These are phyloP conservation scores for Drosophila mojavensis DNA, from an alignment of 1,140 invertebrate genomes.

Conservation along the genomic window DNA sequence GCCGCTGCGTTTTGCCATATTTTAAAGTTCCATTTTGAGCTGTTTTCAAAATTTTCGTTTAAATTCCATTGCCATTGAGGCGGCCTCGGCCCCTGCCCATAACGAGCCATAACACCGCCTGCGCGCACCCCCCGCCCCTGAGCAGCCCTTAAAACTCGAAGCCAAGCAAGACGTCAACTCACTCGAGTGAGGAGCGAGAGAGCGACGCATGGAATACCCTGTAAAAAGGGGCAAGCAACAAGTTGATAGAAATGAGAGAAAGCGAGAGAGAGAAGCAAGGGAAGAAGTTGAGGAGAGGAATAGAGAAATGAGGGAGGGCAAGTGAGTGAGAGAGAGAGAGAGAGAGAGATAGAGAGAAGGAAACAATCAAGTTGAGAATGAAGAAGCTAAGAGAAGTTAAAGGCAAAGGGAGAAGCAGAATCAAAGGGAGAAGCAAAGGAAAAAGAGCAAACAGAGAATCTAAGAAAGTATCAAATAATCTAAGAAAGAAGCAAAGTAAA, in stretches of 20 bases:
- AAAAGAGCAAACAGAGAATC: too few relatives aligned
- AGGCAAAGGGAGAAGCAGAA: not conserved
- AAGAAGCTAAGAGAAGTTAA: not conserved
- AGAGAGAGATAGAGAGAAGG: too few relatives aligned
- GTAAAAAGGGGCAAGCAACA: not conserved
- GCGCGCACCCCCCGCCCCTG: not conserved
- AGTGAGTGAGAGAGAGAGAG: too few relatives aligned
- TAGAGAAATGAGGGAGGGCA: too few relatives aligned
- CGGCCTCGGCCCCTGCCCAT: not conserved
- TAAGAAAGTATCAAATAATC: too few relatives aligned
- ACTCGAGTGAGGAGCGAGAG: not conserved
- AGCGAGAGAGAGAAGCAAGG: not conserved
- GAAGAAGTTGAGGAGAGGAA: not conserved
- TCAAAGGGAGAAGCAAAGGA: too few relatives aligned
- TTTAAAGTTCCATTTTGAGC: constrained; percentile 46
- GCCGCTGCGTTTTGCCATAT: constrained; percentile 40
- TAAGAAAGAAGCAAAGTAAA: too few relatives aligned
- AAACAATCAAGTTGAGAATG: too few relatives aligned
- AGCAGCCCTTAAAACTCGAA: constrained; percentile 49
- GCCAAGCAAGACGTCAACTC: constrained; percentile 47
- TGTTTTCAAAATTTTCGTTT: constrained; percentile 64
- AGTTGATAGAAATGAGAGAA: too few relatives aligned
- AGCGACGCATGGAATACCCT: constrained; percentile 15
- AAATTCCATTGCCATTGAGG: constrained; percentile 69
- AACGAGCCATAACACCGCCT: not conserved